Conservation (phyloP, 2,888 invertebrate species). For the Coelopa pilipes region DNA sequence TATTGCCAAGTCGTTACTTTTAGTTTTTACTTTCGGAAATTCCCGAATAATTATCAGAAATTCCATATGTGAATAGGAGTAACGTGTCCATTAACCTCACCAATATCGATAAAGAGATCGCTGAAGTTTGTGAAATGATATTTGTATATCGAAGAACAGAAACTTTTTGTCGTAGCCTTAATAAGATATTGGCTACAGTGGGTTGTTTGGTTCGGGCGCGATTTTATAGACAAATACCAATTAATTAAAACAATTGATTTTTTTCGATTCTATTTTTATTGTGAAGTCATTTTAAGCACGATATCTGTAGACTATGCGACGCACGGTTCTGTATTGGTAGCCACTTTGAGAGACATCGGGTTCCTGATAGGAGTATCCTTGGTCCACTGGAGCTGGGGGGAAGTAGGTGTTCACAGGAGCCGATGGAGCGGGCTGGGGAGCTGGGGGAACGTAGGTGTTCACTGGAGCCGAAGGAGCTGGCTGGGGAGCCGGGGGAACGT, state of each 20-base stretch:
- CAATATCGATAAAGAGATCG: too few species aligned
- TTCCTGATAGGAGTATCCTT: slow-evolving; percentile 21
- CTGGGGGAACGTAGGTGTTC: slow-evolving; percentile 40
- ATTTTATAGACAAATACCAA: not conserved
- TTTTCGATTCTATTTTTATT: not conserved
- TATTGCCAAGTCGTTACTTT: too few species aligned
- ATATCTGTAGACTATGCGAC: slow-evolving; percentile 40
- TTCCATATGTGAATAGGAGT: too few species aligned
- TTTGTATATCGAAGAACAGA: too few species aligned
- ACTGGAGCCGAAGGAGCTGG: slow-evolving; percentile 30
- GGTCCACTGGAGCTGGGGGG: slow-evolving; percentile 7
- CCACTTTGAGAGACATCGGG: slow-evolving; percentile 39
- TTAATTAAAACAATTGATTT: not conserved
- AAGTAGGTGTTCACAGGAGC: slow-evolving; percentile 38
- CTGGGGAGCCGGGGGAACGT: slow-evolving; percentile 38
- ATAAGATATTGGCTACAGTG: too few species aligned
- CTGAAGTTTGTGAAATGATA: too few species aligned
- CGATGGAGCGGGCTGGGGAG: slow-evolving; percentile 29
- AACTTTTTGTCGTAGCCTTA: too few species aligned
- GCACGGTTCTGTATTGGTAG: slow-evolving; percentile 45
- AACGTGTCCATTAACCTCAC: too few species aligned
- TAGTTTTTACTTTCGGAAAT: too few species aligned
- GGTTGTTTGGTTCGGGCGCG: too few species aligned
- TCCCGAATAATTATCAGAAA: too few species aligned
- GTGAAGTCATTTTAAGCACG: slow-evolving; percentile 33